A percentile compares a stretch with the other conserved stretches of the same genome.
phyloP scores from a whole-genome alignment of 2,888 invertebrate species.

The Conus canariensis region DNA sequence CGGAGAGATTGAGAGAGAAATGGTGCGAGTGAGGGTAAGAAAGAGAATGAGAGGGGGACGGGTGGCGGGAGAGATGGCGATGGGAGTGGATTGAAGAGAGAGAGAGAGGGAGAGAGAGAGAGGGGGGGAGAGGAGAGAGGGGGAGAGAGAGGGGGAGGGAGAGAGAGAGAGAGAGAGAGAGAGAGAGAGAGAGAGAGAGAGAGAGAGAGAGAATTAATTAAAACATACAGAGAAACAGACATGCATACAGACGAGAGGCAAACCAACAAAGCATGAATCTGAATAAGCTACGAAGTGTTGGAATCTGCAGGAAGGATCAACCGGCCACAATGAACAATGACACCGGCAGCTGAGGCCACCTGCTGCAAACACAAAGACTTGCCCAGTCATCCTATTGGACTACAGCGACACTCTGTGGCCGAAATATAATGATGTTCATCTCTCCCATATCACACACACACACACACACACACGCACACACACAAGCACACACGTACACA shows the following conservation, averaged over 20 bases:
- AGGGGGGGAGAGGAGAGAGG: background rate
- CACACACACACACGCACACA: too few relatives aligned
- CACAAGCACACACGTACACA: too few relatives aligned
- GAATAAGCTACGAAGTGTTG: too few relatives aligned
- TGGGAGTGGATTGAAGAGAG: too few relatives aligned
- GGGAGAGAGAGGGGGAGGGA: background rate
- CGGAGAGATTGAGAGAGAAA: background rate
- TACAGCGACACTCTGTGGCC: too few relatives aligned
- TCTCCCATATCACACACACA: too few relatives aligned
- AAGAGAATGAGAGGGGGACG: background rate
- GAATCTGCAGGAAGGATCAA: too few relatives aligned
- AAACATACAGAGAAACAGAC: background rate
- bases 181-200: background rate
- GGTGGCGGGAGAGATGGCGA: background rate
- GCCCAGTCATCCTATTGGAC: too few relatives aligned
- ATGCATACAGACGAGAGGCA: background rate
- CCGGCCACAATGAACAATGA: too few relatives aligned
- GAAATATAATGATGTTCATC: too few relatives aligned
- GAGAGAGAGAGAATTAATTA: background rate
- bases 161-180: background rate
- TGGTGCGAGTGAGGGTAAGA: background rate
- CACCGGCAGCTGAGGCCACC: too few relatives aligned
- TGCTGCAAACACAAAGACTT: too few relatives aligned
- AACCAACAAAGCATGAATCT: background rate
- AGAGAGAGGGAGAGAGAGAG: background rate